Evolutionary conservation across 1,140 invertebrate species (phyloP).

Genomic region (Sinella curviseta): DNA sequence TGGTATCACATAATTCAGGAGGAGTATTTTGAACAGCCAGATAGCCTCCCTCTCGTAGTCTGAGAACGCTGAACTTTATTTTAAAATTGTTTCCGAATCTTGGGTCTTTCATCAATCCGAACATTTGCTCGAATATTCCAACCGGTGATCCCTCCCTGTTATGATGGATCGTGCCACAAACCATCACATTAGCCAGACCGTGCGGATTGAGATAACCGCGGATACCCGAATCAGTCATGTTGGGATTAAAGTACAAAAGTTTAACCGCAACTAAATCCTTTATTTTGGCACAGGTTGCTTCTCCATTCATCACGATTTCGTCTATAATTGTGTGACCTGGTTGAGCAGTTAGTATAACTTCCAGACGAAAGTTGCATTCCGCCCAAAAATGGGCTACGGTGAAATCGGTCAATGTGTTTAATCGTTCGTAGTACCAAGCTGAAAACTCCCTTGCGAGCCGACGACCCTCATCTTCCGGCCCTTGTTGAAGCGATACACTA

Average conservation of each 20-base stretch:
- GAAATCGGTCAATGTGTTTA: slow-evolving; percentile 58
- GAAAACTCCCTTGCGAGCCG: slow-evolving; percentile 60
- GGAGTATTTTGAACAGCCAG: neutral
- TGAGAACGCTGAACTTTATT: slow-evolving; percentile 57
- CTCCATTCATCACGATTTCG: slow-evolving; percentile 48
- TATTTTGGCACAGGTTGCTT: slow-evolving; percentile 54
- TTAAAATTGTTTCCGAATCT: slow-evolving; percentile 64
- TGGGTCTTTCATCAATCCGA: slow-evolving; percentile 64
- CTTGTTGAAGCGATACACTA: neutral
- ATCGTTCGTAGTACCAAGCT: slow-evolving; percentile 63
- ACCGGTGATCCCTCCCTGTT: slow-evolving; percentile 52
- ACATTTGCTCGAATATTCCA: slow-evolving; percentile 68
- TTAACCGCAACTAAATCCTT: slow-evolving; percentile 55
- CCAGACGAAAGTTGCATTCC: slow-evolving; percentile 55
- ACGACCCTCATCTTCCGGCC: slow-evolving; percentile 50
- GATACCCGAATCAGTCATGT: slow-evolving; percentile 58
- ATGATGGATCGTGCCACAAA: slow-evolving; percentile 64
- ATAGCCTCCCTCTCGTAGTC: slow-evolving; percentile 19
- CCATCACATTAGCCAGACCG: slow-evolving; percentile 63
- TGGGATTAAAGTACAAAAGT: slow-evolving; percentile 64
- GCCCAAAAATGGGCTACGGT: slow-evolving; percentile 62
- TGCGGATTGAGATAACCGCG: slow-evolving; percentile 62
- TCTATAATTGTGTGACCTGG: slow-evolving; percentile 30
- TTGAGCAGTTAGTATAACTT: slow-evolving; percentile 47
- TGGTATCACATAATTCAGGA: neutral